These are phyloP conservation scores for Gymnarchus niloticus DNA, from an alignment of 2,113 vertebrate genomes.

Conservation along the genomic window DNA sequence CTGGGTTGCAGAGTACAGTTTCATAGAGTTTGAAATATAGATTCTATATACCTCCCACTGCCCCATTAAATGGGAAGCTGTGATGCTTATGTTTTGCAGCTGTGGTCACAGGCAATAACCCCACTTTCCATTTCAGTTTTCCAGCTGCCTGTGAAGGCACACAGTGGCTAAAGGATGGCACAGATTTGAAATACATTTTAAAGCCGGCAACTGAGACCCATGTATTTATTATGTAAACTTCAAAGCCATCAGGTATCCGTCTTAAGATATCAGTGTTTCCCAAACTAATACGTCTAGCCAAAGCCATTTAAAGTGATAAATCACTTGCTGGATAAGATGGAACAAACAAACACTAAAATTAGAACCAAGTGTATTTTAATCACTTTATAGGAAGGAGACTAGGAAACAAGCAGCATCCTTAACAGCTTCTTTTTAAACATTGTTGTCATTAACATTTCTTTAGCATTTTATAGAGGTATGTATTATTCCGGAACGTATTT, in stretches of 20 bases:
- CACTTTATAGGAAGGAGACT: neutral
- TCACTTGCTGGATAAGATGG: neutral
- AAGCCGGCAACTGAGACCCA: neutral
- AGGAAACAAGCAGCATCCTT: too few relatives aligned
- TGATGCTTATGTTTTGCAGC: neutral
- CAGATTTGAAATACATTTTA: neutral
- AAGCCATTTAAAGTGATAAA: neutral
- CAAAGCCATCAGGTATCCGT: neutral
- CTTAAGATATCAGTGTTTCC: neutral
- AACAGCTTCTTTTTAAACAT: neutral
- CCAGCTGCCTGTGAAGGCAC: neutral
- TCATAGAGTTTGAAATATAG: neutral
- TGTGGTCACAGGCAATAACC: neutral
- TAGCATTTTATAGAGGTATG: too few relatives aligned
- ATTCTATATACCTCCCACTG: neutral
- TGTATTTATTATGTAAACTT: neutral
- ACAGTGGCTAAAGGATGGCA: neutral
- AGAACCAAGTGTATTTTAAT: neutral
- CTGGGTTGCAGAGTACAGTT: neutral
- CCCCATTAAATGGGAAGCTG: neutral
- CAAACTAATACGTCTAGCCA: neutral
- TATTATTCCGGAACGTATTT: too few relatives aligned
- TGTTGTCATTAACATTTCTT: too few relatives aligned
- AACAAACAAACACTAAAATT: neutral
- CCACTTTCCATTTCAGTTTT: conserved; percentile 1